Evolutionary conservation across 2,113 vertebrate genomes (phyloP), one percentile per base, ranked within the genome.

Genomic region (Illadopsis cleaveri): DNA sequence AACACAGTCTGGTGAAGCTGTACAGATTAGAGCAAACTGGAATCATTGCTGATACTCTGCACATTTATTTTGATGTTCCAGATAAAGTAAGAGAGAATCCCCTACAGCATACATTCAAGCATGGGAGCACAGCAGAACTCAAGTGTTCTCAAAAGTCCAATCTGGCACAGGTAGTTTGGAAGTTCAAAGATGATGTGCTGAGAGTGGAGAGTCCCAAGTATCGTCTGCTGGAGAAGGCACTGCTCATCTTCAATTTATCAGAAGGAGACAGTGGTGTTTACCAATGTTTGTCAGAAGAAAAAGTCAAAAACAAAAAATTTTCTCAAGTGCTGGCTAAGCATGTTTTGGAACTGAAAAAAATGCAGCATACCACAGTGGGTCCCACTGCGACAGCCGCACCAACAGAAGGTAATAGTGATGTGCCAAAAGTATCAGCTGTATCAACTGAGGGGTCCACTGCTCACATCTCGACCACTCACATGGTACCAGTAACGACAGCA

Each of bases 181-280:
- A 98, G 85, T 98, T 98, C 92, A 99, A 98, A 89, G 96, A 98
- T 3, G 96, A 98, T 1, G 79, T 95, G 21, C 96, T 99, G 85
- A 92, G 96, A 84, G 98, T 97, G 4, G 98, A 99, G 91, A 98
- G 98, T 60, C 98, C 99, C 19, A 99, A 98, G 93, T 99, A 99
- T 87, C 98, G 98, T 78, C 97, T 99, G 60, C 91, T 99, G 82
- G 98, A 97, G 20, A 98, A 98, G 11, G 98, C 98, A 7, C 93
- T 99, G 94, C 98, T 99, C 12, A 98, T 99, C 95, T 99, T 99
- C 98, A 99, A 99, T 96, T 98, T 99, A 76, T 98, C 98, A 0
- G 98, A 98, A 7, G 98, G 98, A 72, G 99, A 99, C 96, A 98
- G 98, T 3, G 99, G 99, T 17, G 97, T 97, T 57, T 99, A 99